Percentiles rank a stretch among this genome's conserved stretches.
These are phyloP conservation scores for Galemys pyrenaicus DNA, from an alignment of 2,113 vertebrate species.

Conservation along the genomic window DNA sequence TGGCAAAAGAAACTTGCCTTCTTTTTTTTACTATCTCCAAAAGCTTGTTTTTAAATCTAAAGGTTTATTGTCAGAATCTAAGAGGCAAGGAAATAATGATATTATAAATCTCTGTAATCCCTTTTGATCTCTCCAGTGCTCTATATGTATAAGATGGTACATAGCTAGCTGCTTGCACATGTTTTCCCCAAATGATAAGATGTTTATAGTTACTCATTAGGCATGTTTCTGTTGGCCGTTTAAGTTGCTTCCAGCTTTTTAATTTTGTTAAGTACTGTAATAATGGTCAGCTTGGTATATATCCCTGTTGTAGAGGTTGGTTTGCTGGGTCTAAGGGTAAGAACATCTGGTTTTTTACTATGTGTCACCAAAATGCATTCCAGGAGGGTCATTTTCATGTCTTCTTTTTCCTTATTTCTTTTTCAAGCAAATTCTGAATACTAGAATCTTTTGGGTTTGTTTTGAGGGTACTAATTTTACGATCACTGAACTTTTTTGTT, in stretches of 20 bases:
- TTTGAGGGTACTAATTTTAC: constrained; percentile 32
- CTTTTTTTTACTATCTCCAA: neutral
- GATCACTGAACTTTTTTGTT: neutral
- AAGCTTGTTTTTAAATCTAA: neutral
- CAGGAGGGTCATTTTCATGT: neutral
- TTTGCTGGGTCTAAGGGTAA: neutral
- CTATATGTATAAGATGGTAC: neutral
- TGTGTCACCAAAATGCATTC: constrained; percentile 16
- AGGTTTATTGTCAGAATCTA: neutral
- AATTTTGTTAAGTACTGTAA: neutral
- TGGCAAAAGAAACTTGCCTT: constrained; percentile 6
- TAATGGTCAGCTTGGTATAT: neutral
- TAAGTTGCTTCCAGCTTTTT: neutral
- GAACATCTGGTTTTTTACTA: neutral
- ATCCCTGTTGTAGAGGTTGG: neutral
- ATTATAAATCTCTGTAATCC: neutral
- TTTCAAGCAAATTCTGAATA: constrained; percentile 5
- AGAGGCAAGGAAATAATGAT: neutral
- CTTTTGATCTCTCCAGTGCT: neutral
- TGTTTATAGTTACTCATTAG: neutral
- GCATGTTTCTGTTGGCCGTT: constrained; percentile 3
- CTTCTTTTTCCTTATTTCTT: neutral
- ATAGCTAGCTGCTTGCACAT: neutral
- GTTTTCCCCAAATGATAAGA: neutral
- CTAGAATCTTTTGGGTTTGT: neutral